Evolutionary conservation across 2,113 vertebrate species (phyloP), one percentile per base, ranked within the genome.

Genomic region (Lagopus leucura): DNA sequence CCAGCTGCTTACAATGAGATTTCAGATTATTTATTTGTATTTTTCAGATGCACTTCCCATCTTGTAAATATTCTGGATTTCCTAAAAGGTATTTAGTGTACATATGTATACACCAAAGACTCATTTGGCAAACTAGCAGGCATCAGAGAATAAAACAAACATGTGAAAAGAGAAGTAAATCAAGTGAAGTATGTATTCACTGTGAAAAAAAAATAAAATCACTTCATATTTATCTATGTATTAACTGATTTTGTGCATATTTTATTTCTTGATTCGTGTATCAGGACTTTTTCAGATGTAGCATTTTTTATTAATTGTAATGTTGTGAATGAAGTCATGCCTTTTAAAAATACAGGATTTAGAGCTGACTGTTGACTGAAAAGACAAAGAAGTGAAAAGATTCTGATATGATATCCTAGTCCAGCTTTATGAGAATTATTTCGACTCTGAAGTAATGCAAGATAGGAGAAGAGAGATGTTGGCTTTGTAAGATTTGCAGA

Each of bases 1-100:
- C 54, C 70, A 87, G 78, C 30, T 96, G 55, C 20, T 82, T 92
- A 92, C 80, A 69, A 24, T 91, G 48, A 92, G 69, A 92, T 69
- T 67, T 92, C 42, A 84, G 36, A 92, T 21, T 82, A 94, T 92
- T 95, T 24, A 45, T 70, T 81, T 60, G 15, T 83, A 55, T 57
- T 93, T 84, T 79, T 95, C 38, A 76, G 30, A 54, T 19, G 42
- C n/a, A 61, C 55, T 88, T 95, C 70, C 76, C 45, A 82, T 14
- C 12, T 78, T 84, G 6, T 6, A 61, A 45, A 83, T 28, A 50
- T 72, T 6, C 61, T 63, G 42, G 20, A n/a, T 77, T 60, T 79
- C 57, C 86, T 92, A 60, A 42, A 45, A 90, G 91, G 5, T 34
- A 13, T 22, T 70, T 86, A 63, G 6, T 63, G 5, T 63, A 38